These are phyloP conservation scores for Dione juno DNA, from an alignment of 2,888 invertebrate genomes.

Conservation along the genomic window DNA sequence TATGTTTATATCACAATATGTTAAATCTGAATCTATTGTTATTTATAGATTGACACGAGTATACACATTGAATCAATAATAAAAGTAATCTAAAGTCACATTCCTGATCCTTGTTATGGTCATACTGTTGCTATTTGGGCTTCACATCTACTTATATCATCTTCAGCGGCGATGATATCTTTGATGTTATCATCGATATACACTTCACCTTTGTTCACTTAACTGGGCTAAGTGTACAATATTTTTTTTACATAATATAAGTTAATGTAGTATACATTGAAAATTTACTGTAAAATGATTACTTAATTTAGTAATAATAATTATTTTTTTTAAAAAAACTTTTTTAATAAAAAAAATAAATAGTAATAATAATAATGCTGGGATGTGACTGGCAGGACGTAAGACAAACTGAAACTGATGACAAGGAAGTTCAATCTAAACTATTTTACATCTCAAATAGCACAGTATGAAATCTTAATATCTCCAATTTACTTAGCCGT, in stretches of 20 bases:
- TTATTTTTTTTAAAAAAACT: too few relatives aligned
- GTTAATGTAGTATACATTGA: too few relatives aligned
- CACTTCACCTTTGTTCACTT: constrained; percentile 49
- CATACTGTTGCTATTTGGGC: constrained; percentile 53
- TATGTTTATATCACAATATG: constrained; percentile 11
- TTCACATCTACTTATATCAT: constrained; percentile 51
- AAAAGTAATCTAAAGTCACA: constrained; percentile 56
- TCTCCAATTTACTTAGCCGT: too few relatives aligned
- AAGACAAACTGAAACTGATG: too few relatives aligned
- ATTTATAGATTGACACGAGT: constrained; percentile 39
- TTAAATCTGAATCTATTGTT: constrained; percentile 28
- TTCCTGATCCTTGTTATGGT: constrained; percentile 71
- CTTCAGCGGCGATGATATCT: constrained; percentile 49
- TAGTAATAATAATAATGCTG: too few relatives aligned
- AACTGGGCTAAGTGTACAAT: constrained; percentile 16
- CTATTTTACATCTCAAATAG: too few relatives aligned
- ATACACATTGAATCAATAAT: constrained; percentile 42
- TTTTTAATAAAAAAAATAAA: too few relatives aligned
- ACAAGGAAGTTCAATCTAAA: too few relatives aligned
- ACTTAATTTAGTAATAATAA: too few relatives aligned
- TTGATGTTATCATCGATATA: constrained; percentile 50
- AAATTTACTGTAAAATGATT: too few relatives aligned
- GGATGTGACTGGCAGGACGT: too few relatives aligned
- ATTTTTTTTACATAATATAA: not conserved
- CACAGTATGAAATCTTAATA: too few relatives aligned